A percentile compares a stretch with the other conserved stretches of the same genome.
Conservation (phyloP, 2,797 vertebrate species). For the Chaunax sp. region DNA sequence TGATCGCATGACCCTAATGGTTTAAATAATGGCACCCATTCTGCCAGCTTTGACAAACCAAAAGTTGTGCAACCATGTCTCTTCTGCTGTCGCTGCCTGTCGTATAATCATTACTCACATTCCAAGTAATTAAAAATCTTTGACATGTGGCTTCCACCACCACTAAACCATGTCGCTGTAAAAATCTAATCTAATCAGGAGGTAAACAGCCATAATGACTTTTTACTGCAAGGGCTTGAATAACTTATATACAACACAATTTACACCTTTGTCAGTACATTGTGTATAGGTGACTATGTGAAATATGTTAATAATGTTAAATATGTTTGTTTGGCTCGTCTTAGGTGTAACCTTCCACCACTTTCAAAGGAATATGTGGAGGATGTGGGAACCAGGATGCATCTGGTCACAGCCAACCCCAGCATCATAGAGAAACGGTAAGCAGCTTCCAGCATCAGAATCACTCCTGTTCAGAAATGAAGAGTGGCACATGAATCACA, state of each 20-base stretch:
- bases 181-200: background rate
- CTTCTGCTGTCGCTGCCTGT: background rate
- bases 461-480: no score
- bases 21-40: background rate
- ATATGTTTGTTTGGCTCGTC: conserved; percentile 7
- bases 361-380: conserved; percentile 89
- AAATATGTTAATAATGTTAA: background rate
- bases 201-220: no score
- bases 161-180: background rate
- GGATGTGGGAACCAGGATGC: conserved; percentile 91
- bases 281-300: background rate
- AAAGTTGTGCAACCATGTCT: background rate
- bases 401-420: conserved; percentile 97
- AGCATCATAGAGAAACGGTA: conserved; percentile 98
- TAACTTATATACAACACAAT: background rate
- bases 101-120: no score
- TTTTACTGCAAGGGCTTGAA: background rate
- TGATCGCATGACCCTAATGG: background rate
- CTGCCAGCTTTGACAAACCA: background rate
- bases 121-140: background rate
- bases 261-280: background rate
- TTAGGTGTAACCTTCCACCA: conserved; percentile 96
- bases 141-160: background rate
- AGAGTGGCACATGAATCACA: no score
- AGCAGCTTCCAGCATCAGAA: background rate